phyloP scores from a whole-genome alignment of 2,113 vertebrate genomes.

The Mobula hypostoma region DNA sequence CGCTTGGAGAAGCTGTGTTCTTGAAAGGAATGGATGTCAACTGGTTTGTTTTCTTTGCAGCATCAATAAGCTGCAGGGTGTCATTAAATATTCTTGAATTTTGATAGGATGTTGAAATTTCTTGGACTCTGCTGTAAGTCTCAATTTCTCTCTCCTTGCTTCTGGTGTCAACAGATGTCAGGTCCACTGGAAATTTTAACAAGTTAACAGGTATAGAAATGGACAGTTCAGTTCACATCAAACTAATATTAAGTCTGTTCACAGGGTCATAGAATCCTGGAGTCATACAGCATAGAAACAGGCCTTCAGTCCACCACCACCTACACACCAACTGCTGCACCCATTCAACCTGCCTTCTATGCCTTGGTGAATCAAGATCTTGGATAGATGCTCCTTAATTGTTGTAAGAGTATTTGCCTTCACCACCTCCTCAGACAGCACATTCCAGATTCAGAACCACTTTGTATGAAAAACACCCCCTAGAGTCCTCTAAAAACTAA shows the following conservation, averaged over 20 bases:
- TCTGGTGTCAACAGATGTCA: conserved; percentile 86
- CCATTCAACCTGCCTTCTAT: too few species aligned
- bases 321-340: too few species aligned
- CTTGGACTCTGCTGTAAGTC: conserved; percentile 77
- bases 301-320: too few species aligned
- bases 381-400: too few species aligned
- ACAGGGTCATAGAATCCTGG: too few species aligned
- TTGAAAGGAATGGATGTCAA: conserved; percentile 77
- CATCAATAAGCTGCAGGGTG: conserved; percentile 62
- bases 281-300: too few species aligned
- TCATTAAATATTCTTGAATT: conserved; percentile 61
- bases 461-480: too few species aligned
- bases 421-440: too few species aligned
- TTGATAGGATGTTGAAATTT: conserved; percentile 68
- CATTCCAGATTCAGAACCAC: too few species aligned
- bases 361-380: too few species aligned
- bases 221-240: not conserved
- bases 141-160: conserved; percentile 76
- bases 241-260: not conserved
- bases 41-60: conserved; percentile 54
- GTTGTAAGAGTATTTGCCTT: too few species aligned
- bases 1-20: conserved; percentile 72
- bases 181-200: conserved; percentile 67
- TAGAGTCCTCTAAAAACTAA: too few species aligned
- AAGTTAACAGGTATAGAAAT: not conserved